phyloP scores from a whole-genome alignment of 2,113 vertebrate genomes.

The Serinus canaria region DNA sequence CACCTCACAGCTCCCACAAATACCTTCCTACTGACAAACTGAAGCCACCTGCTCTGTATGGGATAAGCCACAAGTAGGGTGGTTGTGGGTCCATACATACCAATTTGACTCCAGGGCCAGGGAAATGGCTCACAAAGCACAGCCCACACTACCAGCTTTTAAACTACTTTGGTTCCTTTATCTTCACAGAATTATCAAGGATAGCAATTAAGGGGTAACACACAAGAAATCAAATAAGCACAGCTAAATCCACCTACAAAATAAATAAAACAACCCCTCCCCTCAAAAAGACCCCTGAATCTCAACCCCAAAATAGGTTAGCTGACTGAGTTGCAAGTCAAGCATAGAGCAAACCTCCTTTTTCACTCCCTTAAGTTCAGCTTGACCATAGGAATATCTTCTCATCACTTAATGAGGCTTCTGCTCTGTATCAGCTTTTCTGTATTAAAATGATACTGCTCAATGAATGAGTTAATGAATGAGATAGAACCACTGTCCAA shows the following conservation, averaged over 20 bases:
- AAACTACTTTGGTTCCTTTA: neutral
- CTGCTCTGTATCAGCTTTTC: neutral
- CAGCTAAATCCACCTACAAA: neutral
- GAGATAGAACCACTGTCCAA: neutral
- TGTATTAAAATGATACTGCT: neutral
- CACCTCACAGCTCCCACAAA: neutral
- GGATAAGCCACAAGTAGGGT: neutral
- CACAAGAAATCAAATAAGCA: neutral
- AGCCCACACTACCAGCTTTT: neutral
- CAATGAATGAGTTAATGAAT: neutral
- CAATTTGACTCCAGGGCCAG: neutral
- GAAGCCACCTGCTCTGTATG: neutral
- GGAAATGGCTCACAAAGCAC: neutral
- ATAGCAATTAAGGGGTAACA: neutral
- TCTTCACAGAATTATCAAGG: neutral
- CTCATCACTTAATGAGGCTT: neutral
- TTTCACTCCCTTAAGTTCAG: neutral
- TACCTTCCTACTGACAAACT: neutral
- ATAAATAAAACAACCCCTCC: neutral
- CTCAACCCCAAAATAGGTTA: neutral
- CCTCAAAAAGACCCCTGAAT: rapidly evolving
- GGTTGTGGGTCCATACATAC: neutral
- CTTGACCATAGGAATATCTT: neutral
- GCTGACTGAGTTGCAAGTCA: neutral
- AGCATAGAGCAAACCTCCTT: neutral